Percentiles rank a stretch among this genome's conserved stretches.
Conservation (phyloP, 2,113 vertebrate species). For the Myrmecobius fasciatus region DNA sequence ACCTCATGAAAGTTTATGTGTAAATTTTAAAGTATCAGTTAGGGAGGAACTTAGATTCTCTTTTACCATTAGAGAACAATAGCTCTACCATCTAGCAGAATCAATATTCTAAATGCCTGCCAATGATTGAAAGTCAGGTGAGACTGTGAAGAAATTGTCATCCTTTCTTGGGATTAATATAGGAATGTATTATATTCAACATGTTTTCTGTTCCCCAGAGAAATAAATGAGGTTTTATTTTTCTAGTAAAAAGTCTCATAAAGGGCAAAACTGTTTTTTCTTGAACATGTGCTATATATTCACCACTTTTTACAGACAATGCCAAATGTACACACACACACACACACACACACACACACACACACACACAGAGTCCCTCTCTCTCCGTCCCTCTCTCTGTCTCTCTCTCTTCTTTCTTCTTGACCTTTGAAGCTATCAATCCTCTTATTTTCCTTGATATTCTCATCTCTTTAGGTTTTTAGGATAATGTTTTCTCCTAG, state of each 20-base stretch:
- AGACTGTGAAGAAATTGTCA: not conserved
- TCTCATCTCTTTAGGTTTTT: not conserved
- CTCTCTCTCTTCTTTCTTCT: not conserved
- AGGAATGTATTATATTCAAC: constrained; percentile 42
- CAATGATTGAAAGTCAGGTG: not conserved
- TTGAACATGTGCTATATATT: not conserved
- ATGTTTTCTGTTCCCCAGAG: constrained; percentile 20
- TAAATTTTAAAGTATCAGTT: not conserved
- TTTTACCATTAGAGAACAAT: constrained; percentile 52
- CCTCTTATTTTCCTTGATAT: not conserved
- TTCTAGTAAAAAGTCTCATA: not conserved
- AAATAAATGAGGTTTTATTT: not conserved
- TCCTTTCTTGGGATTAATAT: constrained; percentile 21
- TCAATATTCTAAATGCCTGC: constrained; percentile 46
- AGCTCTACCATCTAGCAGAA: constrained; percentile 43
- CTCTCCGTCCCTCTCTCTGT: too few relatives aligned
- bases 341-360: too few relatives aligned
- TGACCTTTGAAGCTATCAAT: not conserved
- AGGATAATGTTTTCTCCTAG: not conserved
- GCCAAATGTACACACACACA: not conserved
- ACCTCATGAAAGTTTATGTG: not conserved
- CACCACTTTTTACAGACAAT: not conserved
- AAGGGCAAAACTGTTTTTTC: constrained; percentile 23
- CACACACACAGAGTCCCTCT: not conserved
- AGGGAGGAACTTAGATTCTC: constrained; percentile 13